Conservation (phyloP, 1,140 invertebrate genomes). For the Dufourea novaeangliae region DNA sequence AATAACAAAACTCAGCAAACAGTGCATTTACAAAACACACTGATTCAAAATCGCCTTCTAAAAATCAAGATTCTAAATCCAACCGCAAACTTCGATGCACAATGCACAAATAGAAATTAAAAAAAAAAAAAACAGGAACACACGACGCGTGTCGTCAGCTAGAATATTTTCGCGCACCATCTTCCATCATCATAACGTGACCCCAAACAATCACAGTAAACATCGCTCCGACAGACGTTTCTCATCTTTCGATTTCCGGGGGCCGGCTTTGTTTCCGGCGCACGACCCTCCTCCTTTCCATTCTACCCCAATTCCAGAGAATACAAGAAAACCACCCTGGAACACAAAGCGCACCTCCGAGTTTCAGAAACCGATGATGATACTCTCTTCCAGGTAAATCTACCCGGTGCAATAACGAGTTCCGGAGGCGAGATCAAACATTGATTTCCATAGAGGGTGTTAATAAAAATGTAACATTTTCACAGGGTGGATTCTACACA, state of each 20-base stretch:
- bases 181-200: not conserved
- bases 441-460: conserved; percentile 55
- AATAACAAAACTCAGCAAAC: too few relatives aligned
- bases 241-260: conserved; percentile 42
- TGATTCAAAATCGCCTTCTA: too few relatives aligned
- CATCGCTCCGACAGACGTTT: conserved; percentile 4
- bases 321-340: conserved; percentile 26
- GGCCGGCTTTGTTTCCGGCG: conserved; percentile 23
- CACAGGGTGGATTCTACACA: too few relatives aligned
- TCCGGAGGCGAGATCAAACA: conserved; percentile 30
- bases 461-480: too few relatives aligned
- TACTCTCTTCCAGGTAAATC: conserved; percentile 38
- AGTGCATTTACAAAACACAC: too few relatives aligned
- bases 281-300: conserved; percentile 22
- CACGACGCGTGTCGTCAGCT: not conserved
- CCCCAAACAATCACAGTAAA: conserved; percentile 3
- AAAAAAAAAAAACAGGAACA: not conserved
- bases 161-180: conserved; percentile 7
- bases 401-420: conserved; percentile 41
- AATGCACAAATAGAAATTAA: not conserved
- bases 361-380: conserved; percentile 39
- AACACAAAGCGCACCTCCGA: not conserved
- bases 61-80: not conserved
- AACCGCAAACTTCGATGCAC: not conserved
- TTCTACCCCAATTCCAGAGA: conserved; percentile 52